Conservation (phyloP, 2,888 invertebrate genomes). For the Luffia ferchaultella region DNA sequence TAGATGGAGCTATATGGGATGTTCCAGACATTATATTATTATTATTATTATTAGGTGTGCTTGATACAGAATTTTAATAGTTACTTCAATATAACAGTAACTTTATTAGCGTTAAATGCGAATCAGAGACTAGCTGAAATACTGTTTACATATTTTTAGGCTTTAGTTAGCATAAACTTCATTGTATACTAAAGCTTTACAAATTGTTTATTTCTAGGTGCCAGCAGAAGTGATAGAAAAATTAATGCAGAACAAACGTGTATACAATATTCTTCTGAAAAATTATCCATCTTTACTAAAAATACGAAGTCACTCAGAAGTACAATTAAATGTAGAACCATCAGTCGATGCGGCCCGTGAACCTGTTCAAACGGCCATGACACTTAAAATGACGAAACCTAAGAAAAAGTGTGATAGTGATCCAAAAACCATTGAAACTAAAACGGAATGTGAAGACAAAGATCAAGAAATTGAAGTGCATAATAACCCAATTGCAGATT, state of each 20-base stretch:
- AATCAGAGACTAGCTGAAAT: too few relatives aligned
- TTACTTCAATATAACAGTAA: neutral
- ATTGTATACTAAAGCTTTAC: too few relatives aligned
- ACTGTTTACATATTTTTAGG: too few relatives aligned
- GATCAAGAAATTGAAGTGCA: constrained; percentile 11
- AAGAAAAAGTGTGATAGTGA: constrained; percentile 10
- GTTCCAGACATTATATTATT: too few relatives aligned
- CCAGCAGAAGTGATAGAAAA: constrained; percentile 76
- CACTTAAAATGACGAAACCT: constrained; percentile 25
- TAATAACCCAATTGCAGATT: neutral
- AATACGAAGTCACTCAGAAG: constrained; percentile 68
- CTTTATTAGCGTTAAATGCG: too few relatives aligned
- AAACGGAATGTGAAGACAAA: constrained; percentile 13
- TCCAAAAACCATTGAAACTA: constrained; percentile 18
- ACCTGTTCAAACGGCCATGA: constrained; percentile 36
- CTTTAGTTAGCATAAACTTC: too few relatives aligned
- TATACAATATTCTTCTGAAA: constrained; percentile 74
- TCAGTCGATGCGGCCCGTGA: constrained; percentile 19
- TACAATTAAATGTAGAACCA: constrained; percentile 45
- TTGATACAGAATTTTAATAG: too few relatives aligned
- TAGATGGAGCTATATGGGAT: too few relatives aligned
- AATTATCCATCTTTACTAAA: constrained; percentile 74
- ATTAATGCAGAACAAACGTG: constrained; percentile 66
- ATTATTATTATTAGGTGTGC: too few relatives aligned
- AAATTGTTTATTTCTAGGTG: constrained; percentile 56